These are phyloP conservation scores for Microvelia longipes DNA, from an alignment of 1,140 invertebrate species.

Conservation along the genomic window DNA sequence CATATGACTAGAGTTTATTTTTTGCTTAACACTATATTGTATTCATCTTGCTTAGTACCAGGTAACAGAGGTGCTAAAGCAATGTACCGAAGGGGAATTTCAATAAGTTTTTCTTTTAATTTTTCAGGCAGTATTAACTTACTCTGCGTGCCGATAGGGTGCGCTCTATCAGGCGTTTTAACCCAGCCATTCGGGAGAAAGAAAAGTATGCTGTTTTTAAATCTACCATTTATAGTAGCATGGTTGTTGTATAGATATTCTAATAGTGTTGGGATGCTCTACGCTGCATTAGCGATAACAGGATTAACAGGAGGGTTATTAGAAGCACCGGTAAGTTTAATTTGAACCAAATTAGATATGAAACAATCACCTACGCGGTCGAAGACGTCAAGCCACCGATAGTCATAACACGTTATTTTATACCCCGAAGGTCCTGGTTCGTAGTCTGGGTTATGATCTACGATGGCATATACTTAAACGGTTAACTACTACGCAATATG, in stretches of 20 bases:
- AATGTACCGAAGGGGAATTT: no score
- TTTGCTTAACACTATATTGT: no score
- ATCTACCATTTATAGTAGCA: constrained; percentile 50
- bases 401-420: no score
- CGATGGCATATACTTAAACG: no score
- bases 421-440: no score
- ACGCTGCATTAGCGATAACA: constrained; percentile 45
- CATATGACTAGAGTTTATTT: no score
- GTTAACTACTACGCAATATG: no score
- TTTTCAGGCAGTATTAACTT: constrained; percentile 55
- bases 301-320: constrained; percentile 55
- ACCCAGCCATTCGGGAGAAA: constrained; percentile 51
- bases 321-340: constrained; percentile 52
- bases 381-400: no score
- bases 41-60: no score
- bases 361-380: no score
- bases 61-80: no score
- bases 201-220: constrained; percentile 48
- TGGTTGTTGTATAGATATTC: constrained; percentile 55
- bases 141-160: constrained; percentile 58
- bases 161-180: constrained; percentile 48
- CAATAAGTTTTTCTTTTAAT: constrained; percentile 5
- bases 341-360: constrained; percentile 19
- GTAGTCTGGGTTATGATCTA: no score
- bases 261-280: constrained; percentile 40